Base-by-base conservation (phyloP, 2,113 vertebrate species). In the Thryonomys swinderianus region DNA sequence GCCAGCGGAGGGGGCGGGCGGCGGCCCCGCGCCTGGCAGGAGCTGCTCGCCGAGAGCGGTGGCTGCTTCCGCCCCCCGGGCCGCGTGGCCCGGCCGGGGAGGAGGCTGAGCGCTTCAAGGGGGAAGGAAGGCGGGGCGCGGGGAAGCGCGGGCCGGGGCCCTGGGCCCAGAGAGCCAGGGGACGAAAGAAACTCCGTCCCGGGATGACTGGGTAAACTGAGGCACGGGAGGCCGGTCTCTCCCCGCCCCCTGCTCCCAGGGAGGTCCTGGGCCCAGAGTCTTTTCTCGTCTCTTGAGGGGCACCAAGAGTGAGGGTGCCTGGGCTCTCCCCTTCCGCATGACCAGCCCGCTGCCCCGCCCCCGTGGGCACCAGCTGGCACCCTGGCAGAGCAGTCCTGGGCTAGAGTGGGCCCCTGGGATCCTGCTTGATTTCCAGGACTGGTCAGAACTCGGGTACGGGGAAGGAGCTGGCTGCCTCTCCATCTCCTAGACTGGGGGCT, bases 281-380 rank as follows among this genome's bases (percentile, higher is more conserved):
- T 76, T 83, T 78, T 89, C 69, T 51, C 61, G 27, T 66, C 59
- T 92, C 89, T 84, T 37, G 18, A 67, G 64, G 48, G 51, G 76
- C 92, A 94, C 80, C 57, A 71, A 73, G 82, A 34, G 61, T 61
- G 27, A 82, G 78, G 88, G 45, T 76, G 66, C 74, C 69, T 95
- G 53, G 23, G 61, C 69, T 64, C 88, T 96, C 76, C 76, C 89
- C 93, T 96, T 97, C 93, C 93, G 94, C 91, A 89, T 34, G 69
- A 94, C 91, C 76, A 66, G 73, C n/a, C 76, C 3, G 37, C 76
- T 81, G 93, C 94, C 91, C 94, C 51, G 7, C 96, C 97, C 95
- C 93, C 30, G 2, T 95, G 97, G 97, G 96, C 95, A 97, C 93
- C 97, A 98, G 97, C 97, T 98, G 97, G 96, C 95, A 97, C 97